Conservation (phyloP, 2,888 invertebrate species). For the Ctenicera cuprea region DNA sequence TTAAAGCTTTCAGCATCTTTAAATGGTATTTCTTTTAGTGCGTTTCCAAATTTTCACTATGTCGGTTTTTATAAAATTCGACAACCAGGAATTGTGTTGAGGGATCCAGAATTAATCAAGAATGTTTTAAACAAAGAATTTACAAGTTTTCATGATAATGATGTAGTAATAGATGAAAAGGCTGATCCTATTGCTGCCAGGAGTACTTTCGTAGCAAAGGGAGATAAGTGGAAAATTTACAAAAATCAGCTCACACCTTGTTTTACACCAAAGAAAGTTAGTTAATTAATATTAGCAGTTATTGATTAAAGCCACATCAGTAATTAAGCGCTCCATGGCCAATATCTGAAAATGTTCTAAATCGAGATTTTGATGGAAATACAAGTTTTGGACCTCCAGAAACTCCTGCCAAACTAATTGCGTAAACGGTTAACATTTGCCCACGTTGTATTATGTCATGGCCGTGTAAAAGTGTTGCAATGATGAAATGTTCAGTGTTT, state of each 20-base stretch:
- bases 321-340: too few relatives aligned
- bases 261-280: conserved; percentile 73
- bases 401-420: too few relatives aligned
- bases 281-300: too few relatives aligned
- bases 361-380: too few relatives aligned
- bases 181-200: conserved; percentile 72
- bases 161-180: conserved; percentile 67
- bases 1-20: neutral
- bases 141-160: conserved; percentile 68
- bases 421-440: too few relatives aligned
- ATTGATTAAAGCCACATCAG: too few relatives aligned
- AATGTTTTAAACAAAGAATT: conserved; percentile 68
- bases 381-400: too few relatives aligned
- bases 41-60: conserved; percentile 64
- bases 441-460: too few relatives aligned
- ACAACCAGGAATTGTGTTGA: conserved; percentile 64
- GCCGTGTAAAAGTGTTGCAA: too few relatives aligned
- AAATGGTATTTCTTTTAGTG: conserved; percentile 53
- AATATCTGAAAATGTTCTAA: too few relatives aligned
- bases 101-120: conserved; percentile 68
- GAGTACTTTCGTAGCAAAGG: conserved; percentile 73
- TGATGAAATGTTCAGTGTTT: too few relatives aligned
- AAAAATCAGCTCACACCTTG: conserved; percentile 73
- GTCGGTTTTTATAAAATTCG: conserved; percentile 68
- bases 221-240: conserved; percentile 73